Percentiles rank a stretch among this genome's conserved stretches.
These are phyloP conservation scores for Aurelia aurita DNA, from an alignment of 30 jellyfish, hydroid and myxozoan species.

Conservation along the genomic window DNA sequence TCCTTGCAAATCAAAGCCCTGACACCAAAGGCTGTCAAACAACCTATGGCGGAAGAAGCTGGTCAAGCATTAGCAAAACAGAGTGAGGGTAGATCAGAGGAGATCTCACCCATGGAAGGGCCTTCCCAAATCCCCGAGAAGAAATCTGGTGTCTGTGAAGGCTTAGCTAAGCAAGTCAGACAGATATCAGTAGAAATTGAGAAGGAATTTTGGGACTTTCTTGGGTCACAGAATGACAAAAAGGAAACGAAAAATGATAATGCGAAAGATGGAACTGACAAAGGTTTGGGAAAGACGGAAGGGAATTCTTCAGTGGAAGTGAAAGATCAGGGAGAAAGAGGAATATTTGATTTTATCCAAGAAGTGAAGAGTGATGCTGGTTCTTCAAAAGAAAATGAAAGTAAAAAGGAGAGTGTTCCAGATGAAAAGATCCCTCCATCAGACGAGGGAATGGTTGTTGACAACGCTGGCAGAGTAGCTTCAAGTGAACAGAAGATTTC, in stretches of 20 bases:
- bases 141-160: conserved; percentile 6
- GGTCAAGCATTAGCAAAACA: neutral
- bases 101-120: neutral
- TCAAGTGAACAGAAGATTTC: no score
- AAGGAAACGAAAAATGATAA: neutral
- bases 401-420: no score
- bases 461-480: no score
- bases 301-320: neutral
- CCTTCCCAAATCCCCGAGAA: neutral
- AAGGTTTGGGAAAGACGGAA: neutral
- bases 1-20: neutral
- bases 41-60: neutral
- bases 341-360: conserved; percentile 2
- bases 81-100: neutral
- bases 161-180: conserved; percentile 13
- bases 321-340: neutral
- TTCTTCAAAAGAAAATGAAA: no score
- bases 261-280: neutral
- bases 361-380: neutral
- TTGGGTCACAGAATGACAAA: conserved; percentile 25
- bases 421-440: no score
- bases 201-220: conserved; percentile 66
- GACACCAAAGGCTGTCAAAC: neutral
- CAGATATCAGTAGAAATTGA: conserved; percentile 79
- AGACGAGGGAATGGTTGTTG: no score